Percentiles rank a stretch among this genome's conserved stretches.
Conservation (phyloP, 2,797 vertebrate genomes). For the Prunella strophiata region DNA sequence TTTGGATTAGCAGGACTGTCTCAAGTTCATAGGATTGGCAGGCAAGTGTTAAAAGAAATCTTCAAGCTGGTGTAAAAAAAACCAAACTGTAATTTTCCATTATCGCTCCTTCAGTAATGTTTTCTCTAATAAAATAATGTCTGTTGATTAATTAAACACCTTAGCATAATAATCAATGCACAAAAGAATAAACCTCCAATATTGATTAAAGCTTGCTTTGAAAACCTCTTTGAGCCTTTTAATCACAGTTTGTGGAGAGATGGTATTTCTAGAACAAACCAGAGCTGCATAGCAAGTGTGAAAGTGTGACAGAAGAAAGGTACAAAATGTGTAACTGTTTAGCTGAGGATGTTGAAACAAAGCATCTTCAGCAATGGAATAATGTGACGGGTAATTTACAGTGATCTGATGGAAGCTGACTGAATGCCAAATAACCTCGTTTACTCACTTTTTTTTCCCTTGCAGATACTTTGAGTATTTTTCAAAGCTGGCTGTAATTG, state of each 20-base stretch:
- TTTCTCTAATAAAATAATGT: slow-evolving; percentile 5
- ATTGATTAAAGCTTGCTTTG: slow-evolving; percentile 43
- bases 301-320: slow-evolving; percentile 28
- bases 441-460: background rate
- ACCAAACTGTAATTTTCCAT: background rate
- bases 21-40: background rate
- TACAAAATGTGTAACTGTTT: slow-evolving; percentile 39
- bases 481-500: slow-evolving; percentile 12
- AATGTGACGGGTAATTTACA: slow-evolving; percentile 42
- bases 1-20: background rate
- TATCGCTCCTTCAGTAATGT: background rate
- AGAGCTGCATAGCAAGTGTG: background rate
- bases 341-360: slow-evolving; percentile 42
- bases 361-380: background rate
- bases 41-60: background rate
- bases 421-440: slow-evolving; percentile 37
- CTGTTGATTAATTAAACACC: slow-evolving; percentile 53
- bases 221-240: slow-evolving; percentile 14
- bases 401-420: slow-evolving; percentile 44
- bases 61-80: background rate
- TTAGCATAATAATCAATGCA: slow-evolving; percentile 21
- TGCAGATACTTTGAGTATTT: background rate
- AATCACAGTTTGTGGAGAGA: background rate
- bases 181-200: background rate
- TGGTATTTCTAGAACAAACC: slow-evolving; percentile 40